Percentiles rank a stretch among this genome's conserved stretches.
These are phyloP conservation scores for Setophaga coronata DNA, from an alignment of 2,113 vertebrate species.

Conservation along the genomic window DNA sequence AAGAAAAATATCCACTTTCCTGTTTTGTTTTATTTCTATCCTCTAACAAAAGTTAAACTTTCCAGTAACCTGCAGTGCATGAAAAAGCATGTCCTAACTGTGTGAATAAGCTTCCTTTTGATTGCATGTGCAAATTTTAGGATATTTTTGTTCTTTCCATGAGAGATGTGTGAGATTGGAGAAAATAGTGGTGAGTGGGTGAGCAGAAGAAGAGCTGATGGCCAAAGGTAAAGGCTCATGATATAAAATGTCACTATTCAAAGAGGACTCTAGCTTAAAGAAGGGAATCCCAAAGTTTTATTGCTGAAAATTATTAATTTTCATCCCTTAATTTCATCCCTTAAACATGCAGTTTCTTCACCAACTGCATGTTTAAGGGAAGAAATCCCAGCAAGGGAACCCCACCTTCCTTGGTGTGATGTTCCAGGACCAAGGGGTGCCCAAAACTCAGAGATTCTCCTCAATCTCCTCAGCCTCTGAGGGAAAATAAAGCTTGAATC, in stretches of 20 bases:
- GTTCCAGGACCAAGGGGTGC: background rate
- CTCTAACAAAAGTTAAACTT: background rate
- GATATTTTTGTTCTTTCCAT: background rate
- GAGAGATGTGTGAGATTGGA: background rate
- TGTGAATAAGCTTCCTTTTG: background rate
- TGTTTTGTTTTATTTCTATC: background rate
- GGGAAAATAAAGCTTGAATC: background rate
- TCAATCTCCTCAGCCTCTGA: fast-evolving
- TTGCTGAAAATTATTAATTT: background rate
- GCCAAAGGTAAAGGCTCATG: background rate
- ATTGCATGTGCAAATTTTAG: background rate
- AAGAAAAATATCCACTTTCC: background rate
- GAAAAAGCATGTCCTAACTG: background rate
- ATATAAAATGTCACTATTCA: background rate
- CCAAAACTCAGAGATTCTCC: background rate
- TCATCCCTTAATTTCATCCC: too few relatives aligned
- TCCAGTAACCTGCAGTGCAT: background rate
- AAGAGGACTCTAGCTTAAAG: background rate
- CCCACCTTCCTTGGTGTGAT: background rate
- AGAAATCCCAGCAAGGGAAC: background rate
- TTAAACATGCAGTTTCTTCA: too few relatives aligned
- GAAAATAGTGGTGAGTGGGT: background rate
- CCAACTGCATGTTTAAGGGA: background rate
- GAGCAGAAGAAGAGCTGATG: background rate
- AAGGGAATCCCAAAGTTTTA: background rate